Conservation (phyloP, 2,113 vertebrate genomes). For the Heterochromis multidens region DNA sequence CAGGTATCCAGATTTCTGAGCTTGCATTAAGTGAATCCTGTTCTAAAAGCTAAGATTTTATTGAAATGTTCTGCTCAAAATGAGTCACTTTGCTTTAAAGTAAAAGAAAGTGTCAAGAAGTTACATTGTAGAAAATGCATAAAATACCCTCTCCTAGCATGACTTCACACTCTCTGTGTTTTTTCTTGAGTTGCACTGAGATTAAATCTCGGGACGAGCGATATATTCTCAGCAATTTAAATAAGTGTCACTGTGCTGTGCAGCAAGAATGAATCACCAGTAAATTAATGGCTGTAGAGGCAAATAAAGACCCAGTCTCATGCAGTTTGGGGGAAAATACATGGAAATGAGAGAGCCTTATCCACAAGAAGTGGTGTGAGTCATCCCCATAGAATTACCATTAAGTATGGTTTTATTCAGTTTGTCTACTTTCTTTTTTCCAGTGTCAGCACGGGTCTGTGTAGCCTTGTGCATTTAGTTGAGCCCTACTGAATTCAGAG, state of each 20-base stretch:
- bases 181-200: background rate
- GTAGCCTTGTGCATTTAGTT: background rate
- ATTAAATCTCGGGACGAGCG: background rate
- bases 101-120: background rate
- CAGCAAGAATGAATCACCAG: slow-evolving; percentile 19
- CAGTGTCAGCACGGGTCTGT: background rate
- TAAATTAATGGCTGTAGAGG: slow-evolving; percentile 11
- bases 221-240: slow-evolving; percentile 15
- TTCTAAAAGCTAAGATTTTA: background rate
- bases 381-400: background rate
- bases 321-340: background rate
- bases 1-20: background rate
- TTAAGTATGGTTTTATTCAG: background rate
- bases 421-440: background rate
- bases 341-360: slow-evolving; percentile 4
- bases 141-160: background rate
- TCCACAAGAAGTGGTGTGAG: slow-evolving; percentile 5
- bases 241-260: slow-evolving; percentile 4
- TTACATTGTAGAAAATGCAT: background rate
- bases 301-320: slow-evolving; percentile 8
- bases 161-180: background rate
- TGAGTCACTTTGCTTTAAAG: background rate
- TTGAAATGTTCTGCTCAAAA: background rate
- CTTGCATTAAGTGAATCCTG: background rate
- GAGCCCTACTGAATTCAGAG: background rate